These are phyloP conservation scores for Iguana delicatissima DNA, from an alignment of 2,797 vertebrate species.

Conservation along the genomic window DNA sequence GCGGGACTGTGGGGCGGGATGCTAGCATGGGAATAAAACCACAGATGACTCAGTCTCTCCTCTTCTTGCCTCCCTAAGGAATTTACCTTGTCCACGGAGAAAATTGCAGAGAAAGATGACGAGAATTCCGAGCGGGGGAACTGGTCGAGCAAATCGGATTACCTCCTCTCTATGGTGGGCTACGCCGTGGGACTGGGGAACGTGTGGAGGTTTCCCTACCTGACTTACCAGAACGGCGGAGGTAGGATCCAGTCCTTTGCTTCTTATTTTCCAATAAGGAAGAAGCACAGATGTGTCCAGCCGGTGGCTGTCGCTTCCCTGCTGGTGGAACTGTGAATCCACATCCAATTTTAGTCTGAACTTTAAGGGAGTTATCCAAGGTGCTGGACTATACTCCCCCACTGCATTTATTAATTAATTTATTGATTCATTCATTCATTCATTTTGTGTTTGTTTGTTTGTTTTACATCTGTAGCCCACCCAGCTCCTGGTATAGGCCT, in stretches of 20 bases:
- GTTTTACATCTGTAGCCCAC: too few species aligned
- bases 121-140: conserved; percentile 89
- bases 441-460: too few species aligned
- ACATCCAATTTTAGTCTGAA: too few species aligned
- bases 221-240: conserved; percentile 95
- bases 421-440: too few species aligned
- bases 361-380: too few species aligned
- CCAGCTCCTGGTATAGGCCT: too few species aligned
- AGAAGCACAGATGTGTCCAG: too few species aligned
- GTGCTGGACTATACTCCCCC: too few species aligned
- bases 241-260: conserved; percentile 75
- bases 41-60: neutral
- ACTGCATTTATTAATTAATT: too few species aligned
- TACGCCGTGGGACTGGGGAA: conserved; percentile 96
- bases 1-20: neutral
- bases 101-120: conserved; percentile 73
- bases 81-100: conserved; percentile 73
- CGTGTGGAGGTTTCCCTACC: conserved; percentile 96
- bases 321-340: too few species aligned
- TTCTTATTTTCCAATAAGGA: neutral
- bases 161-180: conserved; percentile 93
- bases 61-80: conserved; percentile 62
- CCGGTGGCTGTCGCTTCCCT: too few species aligned
- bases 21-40: too few species aligned
- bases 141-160: conserved; percentile 92